A percentile compares a stretch with the other conserved stretches of the same genome.
These are phyloP conservation scores for Escarpia spicata DNA, from an alignment of 2,888 invertebrate genomes.

Conservation along the genomic window DNA sequence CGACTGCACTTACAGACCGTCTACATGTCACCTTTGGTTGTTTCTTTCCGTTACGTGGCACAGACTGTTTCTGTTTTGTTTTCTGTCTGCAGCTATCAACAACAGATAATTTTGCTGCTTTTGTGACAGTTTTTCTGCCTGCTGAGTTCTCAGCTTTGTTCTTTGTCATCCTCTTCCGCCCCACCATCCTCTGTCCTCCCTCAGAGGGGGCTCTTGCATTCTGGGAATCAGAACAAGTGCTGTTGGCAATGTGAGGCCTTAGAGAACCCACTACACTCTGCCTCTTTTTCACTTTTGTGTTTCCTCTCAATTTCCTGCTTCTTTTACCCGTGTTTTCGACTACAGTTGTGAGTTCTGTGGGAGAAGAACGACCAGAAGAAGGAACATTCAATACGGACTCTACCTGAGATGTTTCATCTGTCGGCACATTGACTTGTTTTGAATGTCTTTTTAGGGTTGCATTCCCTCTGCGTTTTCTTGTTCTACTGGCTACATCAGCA, in stretches of 20 bases:
- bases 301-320: background rate
- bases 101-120: background rate
- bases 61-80: constrained; percentile 10
- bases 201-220: background rate
- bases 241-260: background rate
- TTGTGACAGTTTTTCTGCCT: background rate
- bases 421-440: background rate
- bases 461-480: background rate
- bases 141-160: background rate
- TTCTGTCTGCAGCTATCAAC: background rate
- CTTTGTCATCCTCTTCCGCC: background rate
- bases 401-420: background rate
- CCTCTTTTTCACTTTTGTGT: background rate
- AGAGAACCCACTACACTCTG: background rate
- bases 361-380: background rate
- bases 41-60: background rate
- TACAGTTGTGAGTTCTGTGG: background rate
- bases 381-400: background rate
- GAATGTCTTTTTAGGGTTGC: background rate
- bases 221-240: background rate
- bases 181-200: background rate
- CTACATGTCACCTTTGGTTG: background rate
- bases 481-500: background rate
- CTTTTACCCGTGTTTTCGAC: background rate
- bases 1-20: background rate